Evolutionary conservation across 2,113 vertebrate species (phyloP).

Genomic region (Cebus imitator): DNA sequence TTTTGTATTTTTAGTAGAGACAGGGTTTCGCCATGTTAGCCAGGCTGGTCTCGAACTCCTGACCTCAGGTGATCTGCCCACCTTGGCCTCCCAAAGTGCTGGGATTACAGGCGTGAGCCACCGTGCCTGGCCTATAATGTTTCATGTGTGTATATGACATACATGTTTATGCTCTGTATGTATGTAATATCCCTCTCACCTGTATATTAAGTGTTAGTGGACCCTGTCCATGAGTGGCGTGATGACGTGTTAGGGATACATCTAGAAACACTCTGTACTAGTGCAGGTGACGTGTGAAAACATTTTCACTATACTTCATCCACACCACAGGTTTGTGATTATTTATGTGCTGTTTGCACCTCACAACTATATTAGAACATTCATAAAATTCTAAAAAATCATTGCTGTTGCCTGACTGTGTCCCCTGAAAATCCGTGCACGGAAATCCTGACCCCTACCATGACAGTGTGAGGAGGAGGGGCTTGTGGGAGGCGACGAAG

Average conservation of each 20-base stretch:
- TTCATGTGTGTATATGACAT: no score
- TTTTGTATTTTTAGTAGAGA: no score
- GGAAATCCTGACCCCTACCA: not conserved
- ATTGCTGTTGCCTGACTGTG: not conserved
- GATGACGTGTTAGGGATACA: rapidly evolving
- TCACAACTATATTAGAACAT: no score
- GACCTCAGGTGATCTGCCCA: no score
- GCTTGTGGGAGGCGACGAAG: not conserved
- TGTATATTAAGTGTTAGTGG: not conserved
- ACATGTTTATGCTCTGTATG: not conserved
- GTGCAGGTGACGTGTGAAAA: rapidly evolving
- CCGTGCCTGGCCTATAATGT: no score
- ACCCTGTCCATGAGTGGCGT: rapidly evolving
- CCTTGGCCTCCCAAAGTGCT: no score
- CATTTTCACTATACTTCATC: no score
- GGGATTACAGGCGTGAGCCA: no score
- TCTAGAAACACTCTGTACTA: rapidly evolving
- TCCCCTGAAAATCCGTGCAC: no score
- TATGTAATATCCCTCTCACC: rapidly evolving
- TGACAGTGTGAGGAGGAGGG: not conserved
- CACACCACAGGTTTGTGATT: no score
- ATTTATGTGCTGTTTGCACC: not conserved
- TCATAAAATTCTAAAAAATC: rapidly evolving
- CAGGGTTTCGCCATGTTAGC: no score
- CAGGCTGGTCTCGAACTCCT: no score